These are phyloP conservation scores for Meiosimyza platycephala DNA, from an alignment of 2,888 invertebrate species.

Conservation along the genomic window DNA sequence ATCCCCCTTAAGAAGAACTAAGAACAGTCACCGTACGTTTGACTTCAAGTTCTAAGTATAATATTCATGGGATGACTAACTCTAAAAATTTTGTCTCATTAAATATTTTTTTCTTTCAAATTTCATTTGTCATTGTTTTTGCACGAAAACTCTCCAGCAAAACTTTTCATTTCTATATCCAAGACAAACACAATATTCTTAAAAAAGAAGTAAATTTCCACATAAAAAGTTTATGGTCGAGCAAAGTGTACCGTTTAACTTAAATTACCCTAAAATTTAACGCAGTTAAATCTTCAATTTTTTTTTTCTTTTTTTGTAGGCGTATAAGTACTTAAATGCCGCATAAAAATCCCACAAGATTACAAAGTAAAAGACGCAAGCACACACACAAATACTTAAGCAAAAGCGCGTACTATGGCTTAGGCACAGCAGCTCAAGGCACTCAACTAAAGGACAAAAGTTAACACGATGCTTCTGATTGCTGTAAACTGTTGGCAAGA, in stretches of 20 bases:
- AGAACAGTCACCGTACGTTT: too few relatives aligned
- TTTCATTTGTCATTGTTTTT: too few relatives aligned
- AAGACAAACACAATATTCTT: too few relatives aligned
- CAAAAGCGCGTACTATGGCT: not conserved
- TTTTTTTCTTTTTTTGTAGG: not conserved
- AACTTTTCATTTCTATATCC: too few relatives aligned
- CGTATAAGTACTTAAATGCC: constrained; percentile 2
- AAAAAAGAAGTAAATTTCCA: too few relatives aligned
- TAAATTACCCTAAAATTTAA: constrained; percentile 35
- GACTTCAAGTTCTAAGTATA: too few relatives aligned
- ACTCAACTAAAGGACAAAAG: constrained; percentile 29
- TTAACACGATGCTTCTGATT: constrained; percentile 22
- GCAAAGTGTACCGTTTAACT: constrained; percentile 29
- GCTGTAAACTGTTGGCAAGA: not conserved
- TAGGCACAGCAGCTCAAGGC: not conserved
- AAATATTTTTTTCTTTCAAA: too few relatives aligned
- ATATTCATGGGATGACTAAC: too few relatives aligned
- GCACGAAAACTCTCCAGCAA: too few relatives aligned
- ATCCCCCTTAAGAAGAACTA: too few relatives aligned
- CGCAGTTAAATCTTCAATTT: not conserved
- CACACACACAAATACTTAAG: constrained; percentile 46
- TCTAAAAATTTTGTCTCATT: too few relatives aligned
- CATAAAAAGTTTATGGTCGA: too few relatives aligned
- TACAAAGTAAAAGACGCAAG: constrained; percentile 10
- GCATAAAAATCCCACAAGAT: constrained; percentile 24